Base-by-base conservation (phyloP, 2,113 vertebrate species). In the Pyrgilauda ruficollis region DNA sequence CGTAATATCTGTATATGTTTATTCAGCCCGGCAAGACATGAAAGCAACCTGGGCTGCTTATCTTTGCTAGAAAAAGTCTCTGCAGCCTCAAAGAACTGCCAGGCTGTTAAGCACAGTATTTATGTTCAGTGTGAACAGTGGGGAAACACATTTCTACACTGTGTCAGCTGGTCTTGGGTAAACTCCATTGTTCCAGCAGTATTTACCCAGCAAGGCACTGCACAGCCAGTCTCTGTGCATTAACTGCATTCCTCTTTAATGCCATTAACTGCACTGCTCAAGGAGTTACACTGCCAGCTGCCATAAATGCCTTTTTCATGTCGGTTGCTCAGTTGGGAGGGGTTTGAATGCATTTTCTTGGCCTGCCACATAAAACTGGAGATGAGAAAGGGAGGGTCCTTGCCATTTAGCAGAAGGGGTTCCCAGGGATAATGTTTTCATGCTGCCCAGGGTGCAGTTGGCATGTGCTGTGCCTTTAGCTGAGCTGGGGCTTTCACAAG, bases 81-180 rank as follows among this genome's bases (percentile, higher is more conserved):
- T 68, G n/a, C 59, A 74, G 15, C 68, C 55, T 84, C 63, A n/a
- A 67, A 74, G 90, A 52, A 46, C 55, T 70, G 39, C 63, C 64
- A 67, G 73, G 64, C 88, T 89, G 76, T 66, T 46, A 28, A 72
- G 28, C 61, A 33, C 47, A 52, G 85, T 69, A 72, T 92, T 78
- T 61, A 22, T 2, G 1, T 84, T 92, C 22, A 5, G n/a, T 46
- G 23, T 37, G 89, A 84, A 46, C 56, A 39, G 79, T 21, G 47
- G 19, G 83, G 50, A 86, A 75, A 37, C 4, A 4, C 26, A 3
- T 84, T 95, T 95, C 76, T 39, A 39, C 56, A 20, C 80, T 26
- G 62, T 52, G 68, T 92, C 93, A 93, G 56, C 93, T 84, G 82
- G 39, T 41, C 73, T 92, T 78, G 79, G 76, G 76, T 64, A 67